These are phyloP conservation scores for Argyra leucocephala DNA, from an alignment of 2,888 invertebrate species.

Conservation along the genomic window DNA sequence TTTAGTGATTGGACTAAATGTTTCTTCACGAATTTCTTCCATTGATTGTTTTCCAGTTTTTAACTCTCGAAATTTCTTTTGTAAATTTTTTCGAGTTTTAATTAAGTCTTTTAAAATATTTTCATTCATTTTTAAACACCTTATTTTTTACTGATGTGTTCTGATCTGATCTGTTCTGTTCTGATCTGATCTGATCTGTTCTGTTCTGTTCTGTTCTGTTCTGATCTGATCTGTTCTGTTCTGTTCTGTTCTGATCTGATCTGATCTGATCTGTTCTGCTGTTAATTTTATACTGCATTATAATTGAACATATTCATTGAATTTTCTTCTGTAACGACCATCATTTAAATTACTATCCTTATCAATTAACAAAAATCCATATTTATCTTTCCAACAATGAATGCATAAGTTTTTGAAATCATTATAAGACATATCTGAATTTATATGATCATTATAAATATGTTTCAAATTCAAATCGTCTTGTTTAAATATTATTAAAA, in stretches of 20 bases:
- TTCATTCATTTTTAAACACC: constrained; percentile 12
- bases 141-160: neutral
- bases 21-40: too few relatives aligned
- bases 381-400: constrained; percentile 30
- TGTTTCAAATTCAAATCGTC: constrained; percentile 34
- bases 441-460: constrained; percentile 21
- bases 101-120: constrained; percentile 13
- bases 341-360: constrained; percentile 27
- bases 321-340: constrained; percentile 32
- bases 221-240: too few relatives aligned
- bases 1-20: neutral
- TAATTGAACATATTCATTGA: constrained; percentile 27
- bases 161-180: too few relatives aligned
- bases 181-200: neutral
- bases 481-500: constrained; percentile 35
- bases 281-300: too few relatives aligned
- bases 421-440: constrained; percentile 26
- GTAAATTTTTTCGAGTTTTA: constrained; percentile 13
- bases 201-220: too few relatives aligned
- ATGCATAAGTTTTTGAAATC: constrained; percentile 30
- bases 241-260: too few relatives aligned
- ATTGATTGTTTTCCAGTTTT: too few relatives aligned
- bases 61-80: too few relatives aligned
- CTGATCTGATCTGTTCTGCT: too few relatives aligned
- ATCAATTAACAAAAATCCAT: constrained; percentile 30